Evolutionary conservation across 1,140 invertebrate species (phyloP), one percentile per base, ranked within the genome.

Genomic region (Spodoptera frugiperda): DNA sequence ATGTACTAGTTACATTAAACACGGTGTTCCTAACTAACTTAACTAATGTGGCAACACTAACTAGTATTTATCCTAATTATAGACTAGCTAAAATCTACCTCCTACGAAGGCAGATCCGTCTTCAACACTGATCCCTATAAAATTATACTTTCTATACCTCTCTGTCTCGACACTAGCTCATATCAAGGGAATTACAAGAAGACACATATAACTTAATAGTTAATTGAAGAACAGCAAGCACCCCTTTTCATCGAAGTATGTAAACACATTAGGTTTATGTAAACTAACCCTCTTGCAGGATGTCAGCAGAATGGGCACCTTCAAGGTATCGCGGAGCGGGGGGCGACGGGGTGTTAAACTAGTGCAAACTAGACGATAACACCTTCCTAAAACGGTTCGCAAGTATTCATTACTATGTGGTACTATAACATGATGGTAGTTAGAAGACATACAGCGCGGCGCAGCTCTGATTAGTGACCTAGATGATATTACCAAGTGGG

Each of bases 171-270:
- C 79, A 57, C 79, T 84, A 83, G 81, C 84, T 86, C 82, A 4
- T 39, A 39, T 39, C 33, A 15, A 76, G 59, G 55, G 65, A 57
- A 76, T 61, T 77, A 59, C 53, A 76, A 76, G 51, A 51, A 17
- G 70, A 70, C 79, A 80, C 82, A 85, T 15, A 46, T 11, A 76
- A 30, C 73, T 65, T 54, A 65, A 78, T 59, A 77, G 82, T 83
- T 82, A 82, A 79, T 78, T 81, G 78, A 83, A 81, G 77, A 68
- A 82, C 81, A 86, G 59, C 74, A 82, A 82, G 77, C 78, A 83
- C 82, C 84, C 83, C 84, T 77, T 77, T 82, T 87, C 80, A 84
- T 85, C 82, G 78, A 78, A 72, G 53, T 55, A 55, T 46, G 25
- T 77, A 55, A 77, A 59, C 70, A 53, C 49, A 71, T 71, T 71